These are phyloP conservation scores for Pararge aegeria DNA, from an alignment of 1,140 invertebrate genomes.

Conservation along the genomic window DNA sequence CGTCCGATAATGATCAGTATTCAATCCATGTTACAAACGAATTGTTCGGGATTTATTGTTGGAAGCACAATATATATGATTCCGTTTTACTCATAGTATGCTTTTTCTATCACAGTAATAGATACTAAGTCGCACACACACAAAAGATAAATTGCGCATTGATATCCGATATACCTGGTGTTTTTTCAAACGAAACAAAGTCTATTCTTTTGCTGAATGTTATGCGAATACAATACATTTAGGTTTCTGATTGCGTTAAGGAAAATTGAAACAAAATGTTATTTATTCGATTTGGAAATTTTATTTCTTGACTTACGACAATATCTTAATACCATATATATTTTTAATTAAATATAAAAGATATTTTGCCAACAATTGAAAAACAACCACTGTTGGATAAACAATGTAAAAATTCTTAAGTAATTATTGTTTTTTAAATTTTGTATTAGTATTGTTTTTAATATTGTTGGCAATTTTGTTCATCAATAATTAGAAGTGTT, in stretches of 20 bases:
- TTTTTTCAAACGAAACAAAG: constrained; percentile 36
- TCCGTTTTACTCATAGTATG: constrained; percentile 66
- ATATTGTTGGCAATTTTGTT: too few species aligned
- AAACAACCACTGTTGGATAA: too few species aligned
- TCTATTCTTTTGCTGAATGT: constrained; percentile 44
- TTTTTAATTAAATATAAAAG: too few species aligned
- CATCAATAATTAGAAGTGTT: too few species aligned
- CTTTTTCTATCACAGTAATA: constrained; percentile 56
- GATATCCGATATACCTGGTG: constrained; percentile 69
- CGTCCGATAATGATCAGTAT: constrained; percentile 70
- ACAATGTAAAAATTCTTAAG: too few species aligned
- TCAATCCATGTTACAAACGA: constrained; percentile 71
- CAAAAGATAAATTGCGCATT: constrained; percentile 69
- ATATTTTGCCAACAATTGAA: too few species aligned
- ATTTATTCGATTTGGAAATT: too few species aligned
- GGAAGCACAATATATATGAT: constrained; percentile 59
- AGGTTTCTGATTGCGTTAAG: constrained; percentile 51
- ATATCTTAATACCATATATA: too few species aligned
- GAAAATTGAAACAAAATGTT: too few species aligned
- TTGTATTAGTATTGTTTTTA: too few species aligned
- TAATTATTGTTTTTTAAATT: too few species aligned
- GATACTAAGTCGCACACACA: constrained; percentile 56
- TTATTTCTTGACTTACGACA: constrained; percentile 1
- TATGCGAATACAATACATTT: constrained; percentile 46
- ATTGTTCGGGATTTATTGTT: constrained; percentile 61